Conservation (phyloP, 2,797 vertebrate genomes). For the Capromys pilorides region DNA sequence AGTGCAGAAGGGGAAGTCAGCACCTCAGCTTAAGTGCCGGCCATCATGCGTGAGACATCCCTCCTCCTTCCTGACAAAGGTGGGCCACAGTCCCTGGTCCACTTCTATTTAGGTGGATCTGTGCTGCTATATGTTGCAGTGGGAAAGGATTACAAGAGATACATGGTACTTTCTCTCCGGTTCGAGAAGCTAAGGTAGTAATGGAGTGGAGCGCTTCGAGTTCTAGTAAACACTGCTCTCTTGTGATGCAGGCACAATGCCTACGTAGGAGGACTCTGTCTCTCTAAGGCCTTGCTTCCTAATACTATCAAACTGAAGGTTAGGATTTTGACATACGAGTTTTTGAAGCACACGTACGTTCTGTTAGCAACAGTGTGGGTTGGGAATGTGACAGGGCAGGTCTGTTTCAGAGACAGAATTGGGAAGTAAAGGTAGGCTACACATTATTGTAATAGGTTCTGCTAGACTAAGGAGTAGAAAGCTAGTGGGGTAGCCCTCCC, state of each 20-base stretch:
- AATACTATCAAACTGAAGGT: too few relatives aligned
- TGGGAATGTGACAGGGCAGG: not conserved
- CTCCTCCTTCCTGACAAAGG: not conserved
- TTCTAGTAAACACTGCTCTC: too few relatives aligned
- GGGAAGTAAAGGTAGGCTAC: not conserved
- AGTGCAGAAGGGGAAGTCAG: not conserved
- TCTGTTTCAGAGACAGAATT: conserved; percentile 1
- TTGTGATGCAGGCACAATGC: not conserved
- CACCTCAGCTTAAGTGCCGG: not conserved
- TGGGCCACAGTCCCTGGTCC: not conserved
- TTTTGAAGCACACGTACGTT: not conserved
- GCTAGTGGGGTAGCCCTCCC: rapidly evolving
- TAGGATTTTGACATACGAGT: not conserved
- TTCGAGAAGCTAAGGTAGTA: not conserved
- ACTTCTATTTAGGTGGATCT: not conserved
- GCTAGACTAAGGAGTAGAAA: too few relatives aligned
- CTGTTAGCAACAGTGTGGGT: not conserved
- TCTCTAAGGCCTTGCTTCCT: not conserved
- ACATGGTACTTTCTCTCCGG: not conserved
- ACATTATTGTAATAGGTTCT: not conserved
- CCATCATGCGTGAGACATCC: not conserved
- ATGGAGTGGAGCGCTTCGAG: not conserved
- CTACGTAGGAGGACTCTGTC: not conserved
- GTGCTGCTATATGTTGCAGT: not conserved
- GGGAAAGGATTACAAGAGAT: not conserved